A percentile compares a stretch with the other conserved stretches of the same genome.
phyloP scores from a whole-genome alignment of 2,888 invertebrate species.

The Standfussiana lucernea region DNA sequence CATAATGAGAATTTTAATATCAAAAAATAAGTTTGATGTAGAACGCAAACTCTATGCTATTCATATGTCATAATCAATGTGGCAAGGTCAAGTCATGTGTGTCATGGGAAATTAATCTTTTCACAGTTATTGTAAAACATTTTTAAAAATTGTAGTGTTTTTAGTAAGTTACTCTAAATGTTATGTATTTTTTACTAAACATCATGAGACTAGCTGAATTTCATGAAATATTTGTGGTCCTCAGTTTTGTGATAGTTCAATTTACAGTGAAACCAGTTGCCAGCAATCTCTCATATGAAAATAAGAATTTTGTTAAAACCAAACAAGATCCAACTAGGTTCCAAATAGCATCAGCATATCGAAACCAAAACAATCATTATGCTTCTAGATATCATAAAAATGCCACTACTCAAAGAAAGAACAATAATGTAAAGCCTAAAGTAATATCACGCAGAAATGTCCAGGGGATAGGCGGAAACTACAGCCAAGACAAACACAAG shows the following conservation, averaged over 20 bases:
- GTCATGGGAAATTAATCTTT: constrained; percentile 8
- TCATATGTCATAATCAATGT: neutral
- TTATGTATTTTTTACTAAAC: constrained; percentile 18
- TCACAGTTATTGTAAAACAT: neutral
- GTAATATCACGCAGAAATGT: neutral
- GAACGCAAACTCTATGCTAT: constrained; percentile 3
- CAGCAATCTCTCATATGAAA: constrained; percentile 52
- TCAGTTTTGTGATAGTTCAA: constrained; percentile 32
- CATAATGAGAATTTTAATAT: neutral
- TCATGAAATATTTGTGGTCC: constrained; percentile 26
- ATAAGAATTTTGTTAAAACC: constrained; percentile 48
- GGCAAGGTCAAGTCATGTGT: neutral
- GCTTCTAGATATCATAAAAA: constrained; percentile 18
- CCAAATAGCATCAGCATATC: constrained; percentile 31
- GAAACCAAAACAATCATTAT: constrained; percentile 35
- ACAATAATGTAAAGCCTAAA: constrained; percentile 8
- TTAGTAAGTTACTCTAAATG: neutral
- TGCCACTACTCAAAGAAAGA: constrained; percentile 25
- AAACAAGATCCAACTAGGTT: constrained; percentile 48
- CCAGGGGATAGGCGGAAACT: constrained; percentile 8
- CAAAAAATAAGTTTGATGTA: neutral
- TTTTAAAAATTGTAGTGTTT: constrained; percentile 29
- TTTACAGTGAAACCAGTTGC: constrained; percentile 31
- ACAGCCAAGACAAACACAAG: constrained; percentile 38
- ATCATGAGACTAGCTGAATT: constrained; percentile 43